Conservation (phyloP, 2,113 vertebrate genomes). For the Sinocyclocheilus grahami region DNA sequence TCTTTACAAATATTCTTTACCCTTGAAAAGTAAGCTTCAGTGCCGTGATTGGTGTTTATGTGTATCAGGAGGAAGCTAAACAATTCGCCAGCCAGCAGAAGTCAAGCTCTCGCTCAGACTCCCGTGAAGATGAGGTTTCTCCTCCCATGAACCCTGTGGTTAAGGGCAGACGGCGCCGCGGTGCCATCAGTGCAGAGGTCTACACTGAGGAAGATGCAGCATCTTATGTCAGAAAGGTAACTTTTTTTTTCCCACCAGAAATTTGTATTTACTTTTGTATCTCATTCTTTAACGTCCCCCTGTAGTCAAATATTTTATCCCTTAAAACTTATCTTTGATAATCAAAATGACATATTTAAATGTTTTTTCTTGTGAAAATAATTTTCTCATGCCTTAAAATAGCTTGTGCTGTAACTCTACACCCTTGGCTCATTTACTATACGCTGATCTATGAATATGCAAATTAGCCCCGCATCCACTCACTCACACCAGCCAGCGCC, state of each 20-base stretch:
- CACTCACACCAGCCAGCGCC: too few relatives aligned
- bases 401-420: too few relatives aligned
- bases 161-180: constrained; percentile 91
- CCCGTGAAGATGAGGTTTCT: constrained; percentile 95
- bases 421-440: too few relatives aligned
- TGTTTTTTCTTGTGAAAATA: too few relatives aligned
- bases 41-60: background rate
- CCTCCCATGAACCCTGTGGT: constrained; percentile 97
- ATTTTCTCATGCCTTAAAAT: too few relatives aligned
- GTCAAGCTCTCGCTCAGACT: constrained; percentile 89
- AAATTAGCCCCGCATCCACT: too few relatives aligned
- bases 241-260: background rate
- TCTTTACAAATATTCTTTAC: background rate
- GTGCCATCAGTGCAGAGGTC: constrained; percentile 97
- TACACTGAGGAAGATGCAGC: constrained; percentile 99
- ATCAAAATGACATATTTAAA: too few relatives aligned
- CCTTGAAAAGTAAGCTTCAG: background rate
- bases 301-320: too few relatives aligned
- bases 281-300: too few relatives aligned
- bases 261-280: background rate
- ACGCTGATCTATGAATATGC: too few relatives aligned
- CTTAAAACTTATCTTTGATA: too few relatives aligned
- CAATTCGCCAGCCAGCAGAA: constrained; percentile 94
- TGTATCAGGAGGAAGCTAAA: constrained; percentile 89
- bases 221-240: constrained; percentile 97